Percentiles rank a stretch among this genome's conserved stretches.
These are phyloP conservation scores for Dasysyrphus albostriatus DNA, from an alignment of 2,888 invertebrate genomes.

Conservation along the genomic window DNA sequence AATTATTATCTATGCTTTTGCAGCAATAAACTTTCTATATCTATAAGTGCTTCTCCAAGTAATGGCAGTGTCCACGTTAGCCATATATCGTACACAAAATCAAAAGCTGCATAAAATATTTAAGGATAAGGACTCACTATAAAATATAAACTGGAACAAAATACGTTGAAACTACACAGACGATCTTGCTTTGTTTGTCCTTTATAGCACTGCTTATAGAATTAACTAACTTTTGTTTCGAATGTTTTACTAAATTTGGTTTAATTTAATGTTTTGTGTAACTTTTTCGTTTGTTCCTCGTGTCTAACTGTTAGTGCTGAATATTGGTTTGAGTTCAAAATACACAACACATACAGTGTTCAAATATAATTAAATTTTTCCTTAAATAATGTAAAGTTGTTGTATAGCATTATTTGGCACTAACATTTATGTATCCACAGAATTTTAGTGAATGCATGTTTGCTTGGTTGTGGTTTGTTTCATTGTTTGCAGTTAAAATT, in stretches of 20 bases:
- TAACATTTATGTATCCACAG: background rate
- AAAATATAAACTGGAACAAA: background rate
- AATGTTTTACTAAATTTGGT: constrained; percentile 3
- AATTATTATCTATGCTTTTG: too few relatives aligned
- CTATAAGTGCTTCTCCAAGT: too few relatives aligned
- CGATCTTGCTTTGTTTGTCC: background rate
- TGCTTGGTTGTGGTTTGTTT: constrained; percentile 13
- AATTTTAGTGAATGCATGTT: background rate
- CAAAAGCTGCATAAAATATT: background rate
- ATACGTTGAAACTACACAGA: background rate
- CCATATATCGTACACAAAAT: background rate
- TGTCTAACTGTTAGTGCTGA: background rate
- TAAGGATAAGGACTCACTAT: background rate
- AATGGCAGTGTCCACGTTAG: too few relatives aligned
- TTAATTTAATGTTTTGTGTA: constrained; percentile 7
- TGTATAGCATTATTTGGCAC: background rate
- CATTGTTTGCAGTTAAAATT: background rate
- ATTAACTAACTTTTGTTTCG: background rate
- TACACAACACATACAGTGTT: background rate
- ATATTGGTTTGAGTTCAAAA: background rate
- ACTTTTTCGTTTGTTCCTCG: constrained; percentile 6
- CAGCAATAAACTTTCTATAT: too few relatives aligned
- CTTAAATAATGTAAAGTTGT: background rate
- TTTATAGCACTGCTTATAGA: background rate
- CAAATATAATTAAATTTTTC: constrained; percentile 12